Evolutionary conservation across 1,140 invertebrate species (phyloP).

Genomic region (Piezodorus guildinii): DNA sequence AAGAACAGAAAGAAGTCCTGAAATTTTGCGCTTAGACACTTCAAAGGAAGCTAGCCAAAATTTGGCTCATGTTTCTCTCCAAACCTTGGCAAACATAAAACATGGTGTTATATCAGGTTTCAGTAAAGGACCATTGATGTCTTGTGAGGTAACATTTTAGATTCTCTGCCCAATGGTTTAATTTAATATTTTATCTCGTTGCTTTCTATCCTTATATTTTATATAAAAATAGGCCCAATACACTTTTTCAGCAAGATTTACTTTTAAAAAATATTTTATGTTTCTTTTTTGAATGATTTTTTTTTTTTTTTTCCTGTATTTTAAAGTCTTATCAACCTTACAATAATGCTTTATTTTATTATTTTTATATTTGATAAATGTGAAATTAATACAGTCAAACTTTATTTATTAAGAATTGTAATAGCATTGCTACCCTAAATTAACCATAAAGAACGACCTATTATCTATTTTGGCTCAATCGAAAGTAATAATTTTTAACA

Average conservation of each 20-base stretch:
- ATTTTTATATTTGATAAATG: too few relatives aligned
- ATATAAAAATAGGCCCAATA: neutral
- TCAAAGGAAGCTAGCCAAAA: constrained; percentile 49
- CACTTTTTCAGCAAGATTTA: neutral
- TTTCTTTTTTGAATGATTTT: neutral
- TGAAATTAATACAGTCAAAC: too few relatives aligned
- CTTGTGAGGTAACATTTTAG: constrained; percentile 4
- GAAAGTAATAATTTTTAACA: too few relatives aligned
- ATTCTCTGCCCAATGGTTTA: neutral
- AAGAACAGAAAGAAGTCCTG: constrained; percentile 25
- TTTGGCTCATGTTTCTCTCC: constrained; percentile 46
- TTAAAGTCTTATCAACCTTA: too few relatives aligned
- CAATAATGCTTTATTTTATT: too few relatives aligned
- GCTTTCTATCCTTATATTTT: neutral
- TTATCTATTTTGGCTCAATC: too few relatives aligned
- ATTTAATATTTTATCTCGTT: neutral
- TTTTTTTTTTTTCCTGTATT: too few relatives aligned
- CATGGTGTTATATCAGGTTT: constrained; percentile 52
- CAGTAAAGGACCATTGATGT: constrained; percentile 53
- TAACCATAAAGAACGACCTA: too few relatives aligned
- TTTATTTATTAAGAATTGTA: too few relatives aligned
- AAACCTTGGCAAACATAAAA: constrained; percentile 44
- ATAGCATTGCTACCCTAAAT: too few relatives aligned
- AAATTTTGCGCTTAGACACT: constrained; percentile 46
- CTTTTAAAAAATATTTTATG: neutral